Conservation (phyloP, 2,797 vertebrate species). For the Pantherophis vulpinus region DNA sequence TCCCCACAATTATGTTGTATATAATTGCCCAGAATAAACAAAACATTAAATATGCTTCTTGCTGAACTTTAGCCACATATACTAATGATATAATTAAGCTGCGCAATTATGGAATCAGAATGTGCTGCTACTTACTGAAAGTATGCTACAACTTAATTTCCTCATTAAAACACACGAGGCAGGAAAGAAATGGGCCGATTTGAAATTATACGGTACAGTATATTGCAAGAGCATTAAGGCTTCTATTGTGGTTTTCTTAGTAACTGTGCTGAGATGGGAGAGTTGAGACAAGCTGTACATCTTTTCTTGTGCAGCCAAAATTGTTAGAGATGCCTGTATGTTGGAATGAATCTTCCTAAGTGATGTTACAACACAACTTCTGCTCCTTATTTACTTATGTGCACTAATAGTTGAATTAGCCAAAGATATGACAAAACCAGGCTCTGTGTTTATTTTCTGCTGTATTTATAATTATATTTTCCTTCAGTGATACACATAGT, state of each 20-base stretch:
- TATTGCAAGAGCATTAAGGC: constrained; percentile 10
- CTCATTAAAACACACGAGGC: constrained; percentile 41
- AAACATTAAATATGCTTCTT: constrained; percentile 62
- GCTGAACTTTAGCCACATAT: constrained; percentile 50
- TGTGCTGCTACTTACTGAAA: constrained; percentile 47
- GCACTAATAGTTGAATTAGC: no score
- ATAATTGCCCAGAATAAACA: constrained; percentile 56
- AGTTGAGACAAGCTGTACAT: not conserved
- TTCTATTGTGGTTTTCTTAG: constrained; percentile 7
- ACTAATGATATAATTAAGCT: constrained; percentile 55
- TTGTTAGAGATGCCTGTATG: not conserved
- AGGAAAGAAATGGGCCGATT: constrained; percentile 28
- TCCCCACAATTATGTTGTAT: constrained; percentile 48
- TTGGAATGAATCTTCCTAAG: not conserved
- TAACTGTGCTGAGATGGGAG: not conserved
- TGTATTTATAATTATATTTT: no score
- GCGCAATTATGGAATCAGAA: constrained; percentile 58
- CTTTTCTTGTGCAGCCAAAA: not conserved
- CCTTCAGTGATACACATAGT: no score
- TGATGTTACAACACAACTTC: not conserved
- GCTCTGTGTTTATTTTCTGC: no score
- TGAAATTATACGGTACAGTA: not conserved
- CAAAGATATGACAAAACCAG: no score
- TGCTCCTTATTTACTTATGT: not conserved
- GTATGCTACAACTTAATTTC: constrained; percentile 48